phyloP scores from a whole-genome alignment of 2,888 invertebrate genomes.

The Morpho helenor region DNA sequence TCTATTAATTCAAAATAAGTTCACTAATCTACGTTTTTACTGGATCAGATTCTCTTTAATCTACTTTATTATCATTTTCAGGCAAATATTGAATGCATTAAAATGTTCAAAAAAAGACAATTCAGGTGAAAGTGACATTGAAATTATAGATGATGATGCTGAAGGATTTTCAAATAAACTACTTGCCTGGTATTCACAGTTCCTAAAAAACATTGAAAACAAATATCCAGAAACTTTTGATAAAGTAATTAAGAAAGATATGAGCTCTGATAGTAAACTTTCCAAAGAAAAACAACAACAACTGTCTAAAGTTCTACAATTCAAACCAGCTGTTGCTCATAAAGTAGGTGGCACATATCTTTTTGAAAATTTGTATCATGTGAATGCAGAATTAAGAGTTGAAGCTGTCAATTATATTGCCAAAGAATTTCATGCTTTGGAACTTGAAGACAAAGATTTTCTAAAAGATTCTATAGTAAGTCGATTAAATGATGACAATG shows the following conservation, averaged over 20 bases:
- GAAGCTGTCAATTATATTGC: constrained; percentile 83
- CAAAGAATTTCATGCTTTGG: constrained; percentile 69
- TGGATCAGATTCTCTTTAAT: neutral
- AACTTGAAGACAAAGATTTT: constrained; percentile 76
- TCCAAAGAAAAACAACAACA: constrained; percentile 47
- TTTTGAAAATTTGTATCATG: constrained; percentile 86
- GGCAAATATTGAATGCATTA: constrained; percentile 67
- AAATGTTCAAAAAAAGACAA: constrained; percentile 34
- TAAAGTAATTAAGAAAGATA: constrained; percentile 79
- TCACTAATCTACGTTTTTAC: no score
- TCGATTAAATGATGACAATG: constrained; percentile 83
- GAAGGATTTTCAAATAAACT: constrained; percentile 52
- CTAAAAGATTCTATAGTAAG: constrained; percentile 82
- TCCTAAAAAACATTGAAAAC: constrained; percentile 81
- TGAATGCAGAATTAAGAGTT: constrained; percentile 81
- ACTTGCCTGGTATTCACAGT: constrained; percentile 73
- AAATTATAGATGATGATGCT: constrained; percentile 67
- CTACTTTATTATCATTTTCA: constrained; percentile 37
- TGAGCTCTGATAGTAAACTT: constrained; percentile 51
- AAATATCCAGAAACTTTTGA: constrained; percentile 87
- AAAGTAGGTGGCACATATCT: constrained; percentile 74
- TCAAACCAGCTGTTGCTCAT: constrained; percentile 76
- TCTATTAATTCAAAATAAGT: neutral
- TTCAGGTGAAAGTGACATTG: constrained; percentile 63
- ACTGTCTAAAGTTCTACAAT: constrained; percentile 68